Evolutionary conservation across 2,113 vertebrate species (phyloP).

Genomic region (Globicephala melas): DNA sequence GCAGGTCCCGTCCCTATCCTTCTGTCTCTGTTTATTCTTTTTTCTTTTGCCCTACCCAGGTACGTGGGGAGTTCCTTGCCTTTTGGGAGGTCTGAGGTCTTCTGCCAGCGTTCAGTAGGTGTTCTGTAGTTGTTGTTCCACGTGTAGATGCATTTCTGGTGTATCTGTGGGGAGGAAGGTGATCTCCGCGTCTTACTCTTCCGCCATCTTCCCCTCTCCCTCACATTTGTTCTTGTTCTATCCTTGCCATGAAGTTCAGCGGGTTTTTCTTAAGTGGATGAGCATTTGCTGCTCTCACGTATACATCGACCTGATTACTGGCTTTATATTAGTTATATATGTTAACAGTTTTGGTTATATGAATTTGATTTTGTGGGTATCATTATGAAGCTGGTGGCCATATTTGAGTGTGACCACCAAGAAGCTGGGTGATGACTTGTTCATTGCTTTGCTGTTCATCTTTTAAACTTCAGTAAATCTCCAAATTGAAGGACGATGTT

Average conservation of each 20-base stretch:
- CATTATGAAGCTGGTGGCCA: not conserved
- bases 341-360: not conserved
- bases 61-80: too few species aligned
- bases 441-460: not conserved
- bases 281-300: not conserved
- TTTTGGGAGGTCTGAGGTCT: too few species aligned
- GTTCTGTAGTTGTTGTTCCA: too few species aligned
- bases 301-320: not conserved
- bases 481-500: not conserved
- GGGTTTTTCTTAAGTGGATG: not conserved
- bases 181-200: too few species aligned
- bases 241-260: not conserved
- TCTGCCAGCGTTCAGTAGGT: too few species aligned
- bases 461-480: not conserved
- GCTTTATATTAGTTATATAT: not conserved
- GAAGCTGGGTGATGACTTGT: not conserved
- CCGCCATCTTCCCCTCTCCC: too few species aligned
- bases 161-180: too few species aligned
- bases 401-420: not conserved
- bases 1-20: too few species aligned
- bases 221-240: not conserved
- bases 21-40: too few species aligned
- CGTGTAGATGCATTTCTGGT: too few species aligned
- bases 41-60: too few species aligned
- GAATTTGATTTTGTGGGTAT: not conserved